phyloP scores from a whole-genome alignment of 1,140 invertebrate genomes.

The Eulimnadia texana region DNA sequence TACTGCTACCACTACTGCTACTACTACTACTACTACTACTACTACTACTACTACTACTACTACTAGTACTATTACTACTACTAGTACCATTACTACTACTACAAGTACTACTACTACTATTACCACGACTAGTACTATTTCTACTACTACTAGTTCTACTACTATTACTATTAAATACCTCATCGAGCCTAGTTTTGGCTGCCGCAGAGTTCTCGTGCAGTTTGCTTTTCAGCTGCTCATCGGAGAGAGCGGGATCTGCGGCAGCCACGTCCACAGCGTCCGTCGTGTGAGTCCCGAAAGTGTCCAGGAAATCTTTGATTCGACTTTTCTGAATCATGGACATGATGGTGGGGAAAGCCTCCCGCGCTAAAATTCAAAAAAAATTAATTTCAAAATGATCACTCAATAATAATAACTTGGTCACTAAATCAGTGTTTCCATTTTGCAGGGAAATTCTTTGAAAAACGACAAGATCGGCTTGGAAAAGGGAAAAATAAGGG shows the following conservation, averaged over 20 bases:
- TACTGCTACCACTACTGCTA: too few species aligned
- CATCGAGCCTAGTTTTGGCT: not conserved
- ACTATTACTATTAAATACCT: not conserved
- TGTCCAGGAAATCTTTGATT: not conserved
- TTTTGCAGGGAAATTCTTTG: too few species aligned
- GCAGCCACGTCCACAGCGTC: not conserved
- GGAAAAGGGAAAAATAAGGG: too few species aligned
- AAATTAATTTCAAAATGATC: too few species aligned
- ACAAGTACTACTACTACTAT: too few species aligned
- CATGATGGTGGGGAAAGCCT: not conserved
- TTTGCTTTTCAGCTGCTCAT: not conserved
- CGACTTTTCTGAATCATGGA: conserved; percentile 5
- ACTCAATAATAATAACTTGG: too few species aligned
- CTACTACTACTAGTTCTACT: not conserved
- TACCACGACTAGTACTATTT: not conserved
- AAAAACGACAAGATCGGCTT: too few species aligned
- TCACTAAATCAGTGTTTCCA: too few species aligned
- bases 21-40: too few species aligned
- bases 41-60: too few species aligned
- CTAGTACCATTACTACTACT: too few species aligned
- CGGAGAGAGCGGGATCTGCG: not conserved
- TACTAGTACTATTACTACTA: too few species aligned
- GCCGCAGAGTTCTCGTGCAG: not conserved
- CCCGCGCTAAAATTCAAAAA: conserved; percentile 3
- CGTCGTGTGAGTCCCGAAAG: not conserved